Evolutionary conservation across 2,113 vertebrate genomes (phyloP), one percentile per base, ranked within the genome.

Genomic region (Gavialis gangeticus): DNA sequence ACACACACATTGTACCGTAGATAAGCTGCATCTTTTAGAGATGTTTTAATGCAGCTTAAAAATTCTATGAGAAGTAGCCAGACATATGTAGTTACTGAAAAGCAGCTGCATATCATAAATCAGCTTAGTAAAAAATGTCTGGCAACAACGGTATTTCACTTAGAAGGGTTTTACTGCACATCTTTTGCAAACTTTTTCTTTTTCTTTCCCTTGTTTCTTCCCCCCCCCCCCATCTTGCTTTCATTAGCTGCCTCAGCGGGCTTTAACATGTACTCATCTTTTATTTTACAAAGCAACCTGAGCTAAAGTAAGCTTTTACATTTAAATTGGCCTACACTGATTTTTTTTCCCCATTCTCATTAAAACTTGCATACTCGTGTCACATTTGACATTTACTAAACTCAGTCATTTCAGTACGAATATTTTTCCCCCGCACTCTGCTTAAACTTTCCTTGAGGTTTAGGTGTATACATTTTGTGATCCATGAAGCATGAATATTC

Each of bases 61-160:
- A 91, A 82, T 76, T 83, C 73, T 87, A 92, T 82, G 62, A 90
- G 88, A 92, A 67, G 73, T 85, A 95, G 80, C 91, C 79, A 96
- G 86, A 66, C 34, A 10, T 73, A 54, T 56, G 30, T 17, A 15
- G 34, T 30, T 83, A 66, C 56, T 71, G 81, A 84, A 93, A 89
- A 91, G 75, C 94, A 97, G 94, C 91, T 96, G 94, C 55, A 34
- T 56, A 85, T 77, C 87, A 67, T 95, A 91, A 94, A 95, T 94
- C 80, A 91, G 84, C 64, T 86, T 59, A 59, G 58, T n/a, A 8
- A 88, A 80, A 58, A 82, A 75, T 69, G 1, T 4, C 58, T 94
- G 92, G 79, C 76, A 90, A n/a, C 11, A 76, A 1, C 34, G 21
- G 76, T 2, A 37, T 85, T 89, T 89, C 75, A 56, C 56, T 82